phyloP scores from a whole-genome alignment of 2,797 vertebrate species.

The Myoxocephalus aenaeus region DNA sequence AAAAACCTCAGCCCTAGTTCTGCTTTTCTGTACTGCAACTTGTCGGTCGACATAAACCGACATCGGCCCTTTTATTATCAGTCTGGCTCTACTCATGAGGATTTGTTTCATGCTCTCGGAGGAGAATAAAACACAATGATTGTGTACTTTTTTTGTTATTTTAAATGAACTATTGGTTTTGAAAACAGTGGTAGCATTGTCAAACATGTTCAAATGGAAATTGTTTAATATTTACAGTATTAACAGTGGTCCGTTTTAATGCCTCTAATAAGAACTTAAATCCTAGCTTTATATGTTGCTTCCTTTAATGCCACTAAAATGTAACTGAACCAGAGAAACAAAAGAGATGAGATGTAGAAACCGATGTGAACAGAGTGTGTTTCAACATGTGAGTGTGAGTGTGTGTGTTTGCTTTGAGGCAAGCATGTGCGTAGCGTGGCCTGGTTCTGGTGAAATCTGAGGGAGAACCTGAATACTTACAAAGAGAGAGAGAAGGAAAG shows the following conservation, averaged over 20 bases:
- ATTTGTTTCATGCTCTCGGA: background rate
- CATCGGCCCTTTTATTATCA: background rate
- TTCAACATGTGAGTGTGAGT: background rate
- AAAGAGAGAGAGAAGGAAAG: conserved; percentile 99
- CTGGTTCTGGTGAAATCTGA: conserved; percentile 74
- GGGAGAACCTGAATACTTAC: conserved; percentile 96
- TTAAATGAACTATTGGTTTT: background rate
- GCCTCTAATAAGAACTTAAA: background rate
- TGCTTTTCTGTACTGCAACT: background rate
- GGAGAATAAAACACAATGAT: background rate
- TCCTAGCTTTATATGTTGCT: background rate
- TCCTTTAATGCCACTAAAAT: background rate
- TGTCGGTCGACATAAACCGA: background rate
- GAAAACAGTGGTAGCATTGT: background rate
- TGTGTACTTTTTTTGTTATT: background rate
- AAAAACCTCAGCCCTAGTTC: background rate
- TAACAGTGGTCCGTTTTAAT: background rate
- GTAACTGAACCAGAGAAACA: conserved; percentile 12
- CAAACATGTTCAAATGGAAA: background rate
- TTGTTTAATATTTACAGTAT: background rate
- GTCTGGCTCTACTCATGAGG: background rate
- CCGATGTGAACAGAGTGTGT: conserved; percentile 22
- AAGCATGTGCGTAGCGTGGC: conserved; percentile 46
- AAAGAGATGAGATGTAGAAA: conserved; percentile 9
- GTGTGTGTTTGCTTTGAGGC: conserved; percentile 39